Conservation (phyloP, 2,797 vertebrate species). For the Margarornis squamiger region DNA sequence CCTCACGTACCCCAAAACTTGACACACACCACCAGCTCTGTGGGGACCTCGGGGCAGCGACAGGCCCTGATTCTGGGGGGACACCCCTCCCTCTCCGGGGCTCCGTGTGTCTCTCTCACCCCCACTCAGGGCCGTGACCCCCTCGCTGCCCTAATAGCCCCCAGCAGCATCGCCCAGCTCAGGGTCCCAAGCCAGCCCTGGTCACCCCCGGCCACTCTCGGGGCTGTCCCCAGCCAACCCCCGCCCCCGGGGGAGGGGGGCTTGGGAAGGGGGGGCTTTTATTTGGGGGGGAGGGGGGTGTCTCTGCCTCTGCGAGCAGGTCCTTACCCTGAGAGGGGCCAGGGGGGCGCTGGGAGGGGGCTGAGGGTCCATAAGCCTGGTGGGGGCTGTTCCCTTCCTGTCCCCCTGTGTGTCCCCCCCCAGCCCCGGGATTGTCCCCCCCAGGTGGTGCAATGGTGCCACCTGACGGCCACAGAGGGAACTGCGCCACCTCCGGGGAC, state of each 20-base stretch:
- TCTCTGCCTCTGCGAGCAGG: not conserved
- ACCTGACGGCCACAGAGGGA: not conserved
- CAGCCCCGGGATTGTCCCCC: not conserved
- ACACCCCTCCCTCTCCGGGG: not conserved
- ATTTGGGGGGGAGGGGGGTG: not conserved
- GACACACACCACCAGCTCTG: not conserved
- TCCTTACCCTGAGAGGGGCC: not conserved
- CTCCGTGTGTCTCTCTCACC: not conserved
- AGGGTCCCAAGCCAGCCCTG: not conserved
- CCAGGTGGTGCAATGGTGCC: not conserved
- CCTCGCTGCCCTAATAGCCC: not conserved
- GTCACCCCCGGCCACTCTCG: rapidly evolving
- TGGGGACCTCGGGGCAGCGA: not conserved
- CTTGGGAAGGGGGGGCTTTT: not conserved
- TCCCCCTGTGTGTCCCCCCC: not conserved
- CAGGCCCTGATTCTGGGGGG: not conserved
- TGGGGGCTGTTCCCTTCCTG: not conserved
- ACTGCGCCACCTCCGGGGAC: rapidly evolving
- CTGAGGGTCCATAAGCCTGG: not conserved
- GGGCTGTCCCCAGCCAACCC: not conserved
- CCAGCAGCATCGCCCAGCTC: not conserved
- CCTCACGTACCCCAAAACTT: not conserved
- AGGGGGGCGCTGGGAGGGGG: not conserved
- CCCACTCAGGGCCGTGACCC: not conserved
- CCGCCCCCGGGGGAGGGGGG: not conserved